phyloP scores from a whole-genome alignment of 2,113 vertebrate genomes.

The Cyprinodon variegatus region DNA sequence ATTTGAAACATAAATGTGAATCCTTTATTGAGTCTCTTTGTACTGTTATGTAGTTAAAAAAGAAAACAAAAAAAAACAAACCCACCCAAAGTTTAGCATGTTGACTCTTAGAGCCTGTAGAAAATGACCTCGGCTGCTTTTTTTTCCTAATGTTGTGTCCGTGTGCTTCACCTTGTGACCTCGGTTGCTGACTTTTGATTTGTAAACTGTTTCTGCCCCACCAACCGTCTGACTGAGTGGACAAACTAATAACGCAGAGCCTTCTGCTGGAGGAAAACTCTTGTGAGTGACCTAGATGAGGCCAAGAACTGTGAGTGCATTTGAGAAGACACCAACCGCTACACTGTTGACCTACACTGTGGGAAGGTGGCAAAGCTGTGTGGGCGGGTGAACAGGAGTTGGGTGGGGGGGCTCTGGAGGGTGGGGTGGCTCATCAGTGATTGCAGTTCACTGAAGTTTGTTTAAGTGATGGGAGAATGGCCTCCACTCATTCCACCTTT shows the following conservation, averaged over 20 bases:
- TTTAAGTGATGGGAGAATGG: slow-evolving; percentile 58
- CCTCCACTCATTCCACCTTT: slow-evolving; percentile 63
- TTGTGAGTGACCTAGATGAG: slow-evolving; percentile 44
- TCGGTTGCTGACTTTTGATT: slow-evolving; percentile 34
- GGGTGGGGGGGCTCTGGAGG: slow-evolving; percentile 6
- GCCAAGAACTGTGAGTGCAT: slow-evolving; percentile 54
- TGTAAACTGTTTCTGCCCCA: slow-evolving; percentile 39
- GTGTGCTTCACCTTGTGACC: slow-evolving; percentile 55
- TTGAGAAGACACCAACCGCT: slow-evolving; percentile 74
- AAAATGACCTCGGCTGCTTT: slow-evolving; percentile 41
- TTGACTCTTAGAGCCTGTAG: slow-evolving; percentile 37
- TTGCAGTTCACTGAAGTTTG: slow-evolving; percentile 62
- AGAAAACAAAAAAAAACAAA: slow-evolving; percentile 21
- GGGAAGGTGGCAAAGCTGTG: slow-evolving; percentile 58
- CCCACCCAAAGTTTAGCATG: slow-evolving; percentile 57
- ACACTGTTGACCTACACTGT: slow-evolving; percentile 83
- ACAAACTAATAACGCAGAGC: slow-evolving; percentile 46
- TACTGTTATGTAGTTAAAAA: slow-evolving; percentile 39
- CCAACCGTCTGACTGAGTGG: slow-evolving; percentile 33
- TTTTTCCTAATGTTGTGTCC: slow-evolving; percentile 49
- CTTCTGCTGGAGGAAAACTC: slow-evolving; percentile 42
- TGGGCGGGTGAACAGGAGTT: slow-evolving; percentile 26
- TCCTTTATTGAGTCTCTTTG: slow-evolving; percentile 37
- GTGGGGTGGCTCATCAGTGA: slow-evolving; percentile 39
- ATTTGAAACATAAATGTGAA: slow-evolving; percentile 34